These are phyloP conservation scores for Anarhynchus alexandrinus DNA, from an alignment of 2,113 vertebrate species.

Conservation along the genomic window DNA sequence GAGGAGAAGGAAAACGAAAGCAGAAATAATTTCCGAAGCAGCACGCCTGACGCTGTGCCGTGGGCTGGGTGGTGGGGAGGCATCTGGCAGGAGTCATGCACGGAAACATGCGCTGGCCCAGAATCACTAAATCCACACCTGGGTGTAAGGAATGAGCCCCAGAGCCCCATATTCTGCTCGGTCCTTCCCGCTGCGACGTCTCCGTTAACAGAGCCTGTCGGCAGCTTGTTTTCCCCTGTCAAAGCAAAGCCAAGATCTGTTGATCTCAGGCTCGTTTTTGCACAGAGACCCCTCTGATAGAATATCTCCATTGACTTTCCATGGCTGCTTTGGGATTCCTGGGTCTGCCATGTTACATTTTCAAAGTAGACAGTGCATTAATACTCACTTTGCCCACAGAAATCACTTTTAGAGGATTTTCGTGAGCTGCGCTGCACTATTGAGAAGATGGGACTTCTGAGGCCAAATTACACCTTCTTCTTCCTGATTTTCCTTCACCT, in stretches of 20 bases:
- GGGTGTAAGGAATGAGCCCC: background rate
- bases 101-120: background rate
- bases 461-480: constrained; percentile 68
- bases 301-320: background rate
- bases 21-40: background rate
- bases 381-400: constrained; percentile 27
- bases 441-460: constrained; percentile 74
- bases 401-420: constrained; percentile 72
- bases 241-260: background rate
- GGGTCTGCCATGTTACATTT: background rate
- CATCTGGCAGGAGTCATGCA: background rate
- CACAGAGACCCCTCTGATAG: background rate
- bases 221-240: background rate
- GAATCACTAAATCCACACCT: background rate
- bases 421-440: constrained; percentile 67
- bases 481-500: constrained; percentile 69
- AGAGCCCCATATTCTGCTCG: background rate
- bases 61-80: background rate
- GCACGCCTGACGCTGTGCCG: fast-evolving
- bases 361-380: background rate
- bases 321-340: background rate
- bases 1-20: background rate
- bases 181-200: background rate
- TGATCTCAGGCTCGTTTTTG: background rate
- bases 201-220: background rate